A percentile compares a stretch with the other conserved stretches of the same genome.
Evolutionary conservation across 2,888 invertebrate species (phyloP).

Genomic region (Campaea margaritaria): DNA sequence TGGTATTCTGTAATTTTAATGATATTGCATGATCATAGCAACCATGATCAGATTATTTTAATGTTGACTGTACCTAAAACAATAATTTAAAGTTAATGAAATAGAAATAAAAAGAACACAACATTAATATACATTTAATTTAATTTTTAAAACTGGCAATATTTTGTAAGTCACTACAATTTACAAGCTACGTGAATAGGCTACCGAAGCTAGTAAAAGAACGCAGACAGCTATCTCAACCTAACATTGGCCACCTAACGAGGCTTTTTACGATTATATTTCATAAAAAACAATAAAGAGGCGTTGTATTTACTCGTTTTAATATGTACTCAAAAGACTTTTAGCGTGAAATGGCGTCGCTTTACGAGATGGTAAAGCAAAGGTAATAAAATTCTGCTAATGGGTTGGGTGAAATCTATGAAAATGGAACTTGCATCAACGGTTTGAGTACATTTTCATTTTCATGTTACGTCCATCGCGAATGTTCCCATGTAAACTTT

Average conservation of each 20-base stretch:
- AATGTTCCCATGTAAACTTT: too few species aligned
- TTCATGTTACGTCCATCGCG: too few species aligned
- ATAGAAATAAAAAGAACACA: too few species aligned
- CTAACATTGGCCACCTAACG: neutral
- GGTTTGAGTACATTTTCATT: neutral
- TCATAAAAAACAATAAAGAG: conserved; percentile 7
- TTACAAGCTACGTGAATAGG: neutral
- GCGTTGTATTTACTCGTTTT: conserved; percentile 3
- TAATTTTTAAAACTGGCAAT: neutral
- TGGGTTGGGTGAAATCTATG: conserved; percentile 21
- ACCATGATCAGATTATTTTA: too few species aligned
- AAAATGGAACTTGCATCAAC: neutral
- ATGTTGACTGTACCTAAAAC: too few species aligned
- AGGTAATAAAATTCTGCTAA: conserved; percentile 23
- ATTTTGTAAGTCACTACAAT: neutral
- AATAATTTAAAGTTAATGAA: too few species aligned
- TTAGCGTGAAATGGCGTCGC: conserved; percentile 18
- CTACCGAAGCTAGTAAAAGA: neutral
- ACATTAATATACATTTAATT: too few species aligned
- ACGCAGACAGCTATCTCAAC: conserved; percentile 1
- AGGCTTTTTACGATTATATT: conserved; percentile 12
- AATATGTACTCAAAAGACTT: conserved; percentile 24
- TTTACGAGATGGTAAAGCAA: conserved; percentile 21
- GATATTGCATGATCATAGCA: too few species aligned
- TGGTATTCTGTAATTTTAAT: too few species aligned